Evolutionary conservation across 2,797 vertebrate species (phyloP), one percentile per base, ranked within the genome.

Genomic region (Melanitta fusca): DNA sequence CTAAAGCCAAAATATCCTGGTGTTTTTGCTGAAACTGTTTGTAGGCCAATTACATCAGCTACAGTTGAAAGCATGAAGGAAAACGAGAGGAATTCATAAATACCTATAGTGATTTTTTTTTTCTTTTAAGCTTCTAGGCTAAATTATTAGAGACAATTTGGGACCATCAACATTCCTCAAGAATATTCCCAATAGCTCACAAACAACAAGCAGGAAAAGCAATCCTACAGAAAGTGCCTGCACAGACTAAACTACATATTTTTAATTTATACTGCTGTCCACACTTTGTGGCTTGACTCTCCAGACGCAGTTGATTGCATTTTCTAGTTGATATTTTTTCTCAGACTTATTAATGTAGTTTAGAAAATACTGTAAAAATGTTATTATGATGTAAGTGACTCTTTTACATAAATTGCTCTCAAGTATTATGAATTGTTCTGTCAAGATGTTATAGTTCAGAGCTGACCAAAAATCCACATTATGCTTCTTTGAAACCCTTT

Each of bases 151-250:
- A 75, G 28, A 81, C 78, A 84, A 96, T 93, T 84, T 73, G 81
- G 45, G 66, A 80, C 91, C 81, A 88, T 93, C 80, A 85, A 79
- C 77, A 93, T 91, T 89, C 36, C 71, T 83, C 45, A 64, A 83
- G 85, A 91, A 92, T 54, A 88, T 81, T 81, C 57, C 82, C 74
- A 93, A 80, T 19, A 45, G 65, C 34, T 91, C 49, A 77, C 43
- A 88, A 95, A 91, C 86, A 93, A 84, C 39, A 81, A 88, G 53
- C 85, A 93, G 69, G 24, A 72, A 93, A 91, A 93, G 77, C 75
- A 88, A 71, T 61, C 71, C 28, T 21, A 65, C 28, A 32, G 39
- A 65, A 85, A 81, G 60, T 39, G 79, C 60, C 87, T 94, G 74
- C 8, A 72, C 66, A 93, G 61, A 88, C 19, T 72, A 73, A 92